Evolutionary conservation across 2,113 vertebrate species (phyloP).

Genomic region (Saiga tatarica): DNA sequence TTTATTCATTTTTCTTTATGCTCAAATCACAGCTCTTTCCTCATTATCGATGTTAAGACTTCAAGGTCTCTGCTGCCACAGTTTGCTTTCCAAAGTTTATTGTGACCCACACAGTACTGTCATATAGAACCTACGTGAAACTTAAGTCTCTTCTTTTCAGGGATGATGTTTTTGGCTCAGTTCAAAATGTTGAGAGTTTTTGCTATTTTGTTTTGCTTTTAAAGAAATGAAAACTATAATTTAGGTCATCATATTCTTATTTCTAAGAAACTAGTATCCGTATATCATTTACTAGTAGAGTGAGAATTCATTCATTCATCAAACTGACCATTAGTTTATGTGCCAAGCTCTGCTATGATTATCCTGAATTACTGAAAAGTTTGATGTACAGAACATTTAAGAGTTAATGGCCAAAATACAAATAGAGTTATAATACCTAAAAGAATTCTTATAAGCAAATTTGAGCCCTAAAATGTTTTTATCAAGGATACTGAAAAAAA

Average conservation of each 20-base stretch:
- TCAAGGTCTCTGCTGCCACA: not conserved
- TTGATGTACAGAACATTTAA: not conserved
- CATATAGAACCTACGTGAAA: not conserved
- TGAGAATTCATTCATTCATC: not conserved
- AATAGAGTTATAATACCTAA: not conserved
- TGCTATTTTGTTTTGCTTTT: not conserved
- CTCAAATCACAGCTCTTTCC: not conserved
- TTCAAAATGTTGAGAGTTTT: not conserved
- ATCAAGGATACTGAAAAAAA: not conserved
- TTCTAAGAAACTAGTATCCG: not conserved
- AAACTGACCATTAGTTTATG: not conserved
- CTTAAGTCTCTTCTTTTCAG: not conserved
- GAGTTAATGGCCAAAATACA: not conserved
- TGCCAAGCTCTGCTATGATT: not conserved
- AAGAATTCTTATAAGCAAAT: constrained; percentile 13
- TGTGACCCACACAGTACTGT: not conserved
- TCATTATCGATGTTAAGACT: not conserved
- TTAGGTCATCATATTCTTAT: not conserved
- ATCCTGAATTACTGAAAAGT: not conserved
- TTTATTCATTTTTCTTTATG: not conserved
- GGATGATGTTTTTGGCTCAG: not conserved
- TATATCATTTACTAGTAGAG: not conserved
- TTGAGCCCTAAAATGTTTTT: not conserved
- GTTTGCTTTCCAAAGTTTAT: not conserved
- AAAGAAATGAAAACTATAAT: not conserved